Evolutionary conservation across 2,797 vertebrate genomes (phyloP).

Genomic region (Kryptopterus vitreolus): DNA sequence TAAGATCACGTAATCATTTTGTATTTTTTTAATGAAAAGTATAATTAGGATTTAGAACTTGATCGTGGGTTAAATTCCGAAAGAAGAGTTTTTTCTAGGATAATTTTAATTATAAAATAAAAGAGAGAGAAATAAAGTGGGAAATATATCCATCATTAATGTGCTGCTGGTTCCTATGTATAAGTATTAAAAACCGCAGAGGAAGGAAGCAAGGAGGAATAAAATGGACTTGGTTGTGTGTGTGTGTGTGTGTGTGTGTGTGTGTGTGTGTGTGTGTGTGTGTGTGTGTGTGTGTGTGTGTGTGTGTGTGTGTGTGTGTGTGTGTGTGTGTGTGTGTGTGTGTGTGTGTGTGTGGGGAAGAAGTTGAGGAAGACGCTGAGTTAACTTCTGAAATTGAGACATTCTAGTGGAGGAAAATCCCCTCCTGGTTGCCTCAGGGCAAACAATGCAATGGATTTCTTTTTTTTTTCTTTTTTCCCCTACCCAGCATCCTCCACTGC

Average conservation of each 20-base stretch:
- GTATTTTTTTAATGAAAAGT: no score
- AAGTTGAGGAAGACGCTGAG: constrained; percentile 15
- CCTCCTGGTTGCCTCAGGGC: constrained; percentile 40
- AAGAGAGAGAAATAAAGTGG: not conserved
- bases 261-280: no score
- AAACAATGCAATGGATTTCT: constrained; percentile 41
- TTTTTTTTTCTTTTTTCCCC: no score
- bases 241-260: no score
- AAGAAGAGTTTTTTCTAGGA: not conserved
- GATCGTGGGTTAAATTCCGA: no score
- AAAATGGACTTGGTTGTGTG: not conserved
- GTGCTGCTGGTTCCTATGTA: constrained; percentile 33
- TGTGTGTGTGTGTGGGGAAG: not conserved
- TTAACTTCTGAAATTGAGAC: constrained; percentile 43
- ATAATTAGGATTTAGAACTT: no score
- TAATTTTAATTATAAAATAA: not conserved
- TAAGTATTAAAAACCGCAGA: not conserved
- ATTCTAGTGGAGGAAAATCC: constrained; percentile 29
- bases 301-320: no score
- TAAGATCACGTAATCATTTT: not conserved
- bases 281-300: no score
- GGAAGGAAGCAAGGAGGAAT: not conserved
- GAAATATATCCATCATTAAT: constrained; percentile 3
- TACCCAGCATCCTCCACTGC: constrained; percentile 16
- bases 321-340: no score